These are phyloP conservation scores for Drosophila villosipedis DNA, from an alignment of 2,888 invertebrate genomes.

Conservation along the genomic window DNA sequence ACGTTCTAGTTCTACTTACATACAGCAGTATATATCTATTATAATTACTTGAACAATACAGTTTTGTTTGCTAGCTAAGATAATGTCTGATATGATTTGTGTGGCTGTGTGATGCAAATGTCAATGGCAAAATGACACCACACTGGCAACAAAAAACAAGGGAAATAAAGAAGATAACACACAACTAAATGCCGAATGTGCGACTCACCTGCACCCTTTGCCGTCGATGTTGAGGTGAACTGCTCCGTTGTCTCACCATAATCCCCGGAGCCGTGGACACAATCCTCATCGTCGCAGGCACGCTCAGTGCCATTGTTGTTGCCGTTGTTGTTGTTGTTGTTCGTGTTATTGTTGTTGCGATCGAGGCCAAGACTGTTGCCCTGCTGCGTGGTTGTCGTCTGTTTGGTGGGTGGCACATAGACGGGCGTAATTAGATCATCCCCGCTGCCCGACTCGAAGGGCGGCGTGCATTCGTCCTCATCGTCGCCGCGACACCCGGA, in stretches of 20 bases:
- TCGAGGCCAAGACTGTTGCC: slow-evolving; percentile 79
- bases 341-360: slow-evolving; percentile 26
- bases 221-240: slow-evolving; percentile 86
- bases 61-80: slow-evolving; percentile 41
- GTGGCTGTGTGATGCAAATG: slow-evolving; percentile 68
- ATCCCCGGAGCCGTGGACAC: slow-evolving; percentile 92
- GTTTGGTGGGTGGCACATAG: slow-evolving; percentile 92
- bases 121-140: slow-evolving; percentile 75
- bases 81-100: slow-evolving; percentile 39
- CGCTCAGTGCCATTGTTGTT: slow-evolving; percentile 84
- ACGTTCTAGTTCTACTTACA: slow-evolving; percentile 50
- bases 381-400: slow-evolving; percentile 87
- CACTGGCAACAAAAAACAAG: slow-evolving; percentile 40
- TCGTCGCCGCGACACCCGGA: slow-evolving; percentile 96
- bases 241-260: slow-evolving; percentile 90
- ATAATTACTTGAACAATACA: slow-evolving; percentile 35
- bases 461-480: slow-evolving; percentile 95
- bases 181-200: neutral
- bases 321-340: slow-evolving; percentile 46
- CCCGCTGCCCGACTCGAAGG: slow-evolving; percentile 93
- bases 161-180: neutral
- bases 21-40: slow-evolving; percentile 17
- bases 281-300: slow-evolving; percentile 94
- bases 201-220: slow-evolving; percentile 86
- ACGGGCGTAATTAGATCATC: slow-evolving; percentile 97